Conservation (phyloP, 2,113 vertebrate species). For the Siniperca knerii region DNA sequence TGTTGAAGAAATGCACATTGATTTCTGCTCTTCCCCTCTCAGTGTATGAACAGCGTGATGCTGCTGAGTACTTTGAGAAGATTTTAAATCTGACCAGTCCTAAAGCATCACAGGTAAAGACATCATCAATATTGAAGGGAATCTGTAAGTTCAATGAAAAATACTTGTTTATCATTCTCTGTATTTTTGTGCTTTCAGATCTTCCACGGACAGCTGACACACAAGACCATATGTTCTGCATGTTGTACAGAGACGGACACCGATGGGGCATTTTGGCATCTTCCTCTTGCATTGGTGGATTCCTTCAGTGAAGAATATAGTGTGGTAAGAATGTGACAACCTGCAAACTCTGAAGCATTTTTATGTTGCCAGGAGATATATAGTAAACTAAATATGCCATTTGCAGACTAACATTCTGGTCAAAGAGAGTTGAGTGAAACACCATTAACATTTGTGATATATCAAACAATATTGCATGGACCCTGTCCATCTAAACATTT, state of each 20-base stretch:
- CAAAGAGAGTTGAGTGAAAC: not conserved
- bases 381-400: not conserved
- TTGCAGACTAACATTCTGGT: not conserved
- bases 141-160: not conserved
- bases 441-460: not conserved
- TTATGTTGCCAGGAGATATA: not conserved
- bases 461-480: not conserved
- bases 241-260: fast-evolving
- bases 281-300: slow-evolving; percentile 27
- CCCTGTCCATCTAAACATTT: no score
- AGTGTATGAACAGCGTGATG: slow-evolving; percentile 66
- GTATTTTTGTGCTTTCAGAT: slow-evolving; percentile 21
- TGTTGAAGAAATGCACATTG: fast-evolving
- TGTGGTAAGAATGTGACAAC: slow-evolving; percentile 7
- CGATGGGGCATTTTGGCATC: slow-evolving; percentile 11
- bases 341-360: not conserved
- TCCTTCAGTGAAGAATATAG: not conserved
- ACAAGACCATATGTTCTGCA: not conserved
- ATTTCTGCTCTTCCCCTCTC: not conserved
- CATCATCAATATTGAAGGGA: not conserved
- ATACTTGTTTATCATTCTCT: not conserved
- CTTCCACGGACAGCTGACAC: slow-evolving; percentile 7
- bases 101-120: slow-evolving; percentile 48
- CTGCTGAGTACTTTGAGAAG: slow-evolving; percentile 76
- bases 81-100: slow-evolving; percentile 53